These are phyloP conservation scores for Dasyurus viverrinus DNA, from an alignment of 2,113 vertebrate genomes.

Conservation along the genomic window DNA sequence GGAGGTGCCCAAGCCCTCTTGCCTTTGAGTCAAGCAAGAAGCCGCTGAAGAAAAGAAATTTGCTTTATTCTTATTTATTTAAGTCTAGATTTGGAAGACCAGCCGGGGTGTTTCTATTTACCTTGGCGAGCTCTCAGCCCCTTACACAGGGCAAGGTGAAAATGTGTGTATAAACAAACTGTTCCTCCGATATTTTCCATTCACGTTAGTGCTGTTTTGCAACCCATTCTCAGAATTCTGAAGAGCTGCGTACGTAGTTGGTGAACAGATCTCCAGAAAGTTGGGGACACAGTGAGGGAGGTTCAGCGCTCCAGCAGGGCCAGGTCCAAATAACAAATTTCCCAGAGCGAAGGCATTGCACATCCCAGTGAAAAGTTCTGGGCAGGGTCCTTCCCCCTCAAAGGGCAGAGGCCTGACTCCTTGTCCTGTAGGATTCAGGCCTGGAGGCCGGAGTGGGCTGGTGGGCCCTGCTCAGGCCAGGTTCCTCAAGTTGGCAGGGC, in stretches of 20 bases:
- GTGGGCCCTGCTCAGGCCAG: not conserved
- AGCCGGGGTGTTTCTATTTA: constrained; percentile 74
- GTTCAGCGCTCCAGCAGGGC: not conserved
- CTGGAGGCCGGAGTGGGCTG: not conserved
- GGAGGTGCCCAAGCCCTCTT: not conserved
- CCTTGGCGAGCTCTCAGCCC: constrained; percentile 72
- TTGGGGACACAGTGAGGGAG: not conserved
- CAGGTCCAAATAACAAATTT: not conserved
- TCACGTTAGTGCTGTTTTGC: constrained; percentile 74
- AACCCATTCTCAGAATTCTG: constrained; percentile 70
- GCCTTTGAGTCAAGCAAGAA: not conserved
- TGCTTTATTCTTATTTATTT: constrained; percentile 55
- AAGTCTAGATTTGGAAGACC: constrained; percentile 71
- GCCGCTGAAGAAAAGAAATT: constrained; percentile 33
- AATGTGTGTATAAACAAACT: constrained; percentile 75
- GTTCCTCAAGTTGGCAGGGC: not conserved
- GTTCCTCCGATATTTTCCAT: constrained; percentile 68
- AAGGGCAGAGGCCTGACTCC: not conserved
- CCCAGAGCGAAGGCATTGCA: not conserved
- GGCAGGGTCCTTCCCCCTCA: no score
- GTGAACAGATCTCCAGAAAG: not conserved
- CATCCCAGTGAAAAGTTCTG: not conserved
- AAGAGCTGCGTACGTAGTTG: constrained; percentile 29
- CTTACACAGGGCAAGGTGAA: constrained; percentile 69
- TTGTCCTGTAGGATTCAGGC: not conserved